Base-by-base conservation (phyloP, 53 echinoderm and acorn worm genomes). In the Mesocentrotus franciscanus region DNA sequence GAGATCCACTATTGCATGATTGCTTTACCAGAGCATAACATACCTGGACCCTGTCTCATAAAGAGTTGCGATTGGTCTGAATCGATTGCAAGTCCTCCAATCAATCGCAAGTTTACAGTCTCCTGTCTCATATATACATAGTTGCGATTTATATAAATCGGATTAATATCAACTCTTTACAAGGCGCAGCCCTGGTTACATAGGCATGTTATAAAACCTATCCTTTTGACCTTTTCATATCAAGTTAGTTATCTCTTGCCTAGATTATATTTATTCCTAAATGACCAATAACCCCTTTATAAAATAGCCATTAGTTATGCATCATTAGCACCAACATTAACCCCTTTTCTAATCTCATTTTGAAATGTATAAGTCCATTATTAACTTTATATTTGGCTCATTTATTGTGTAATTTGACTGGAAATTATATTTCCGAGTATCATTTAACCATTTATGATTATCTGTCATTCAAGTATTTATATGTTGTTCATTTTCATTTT, bases 211-310 rank as follows among this genome's bases (percentile, higher is more conserved):
- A 2, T 22, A 33, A 81, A 0, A 39, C 42, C 42, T 14, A 18
- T 79, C 42, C 42, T 81, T 39, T 81, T 81, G 18, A 39, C 4
- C n/a, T n/a, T n/a, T n/a, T n/a, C 3, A 49, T 49, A 14, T 42
- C 4, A 33, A 81, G 29, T 81, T 81, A 81, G 36, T 36, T 81
- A 81, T 42, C 33, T 81, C 81, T 81, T 81, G 81, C 81, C 81
- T 42, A 76, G 32, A 12, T 2, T 32, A 33, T 30, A 81, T 39
- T 18, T 49, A 49, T 49, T 81, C 81, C 5, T 16, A 18, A 81
- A 81, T 81, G 36, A 81, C 8, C 39, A 42, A 81, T 14, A 18
- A 36, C 12, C 20, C 81, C 39, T 39, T 18, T 9, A 39, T 17
- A 42, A 81, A 20, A 17, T 39, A 81, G 22, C 36, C 42, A 81